phyloP scores from a whole-genome alignment of 2,797 vertebrate genomes.

The Synaphobranchus kaupii region DNA sequence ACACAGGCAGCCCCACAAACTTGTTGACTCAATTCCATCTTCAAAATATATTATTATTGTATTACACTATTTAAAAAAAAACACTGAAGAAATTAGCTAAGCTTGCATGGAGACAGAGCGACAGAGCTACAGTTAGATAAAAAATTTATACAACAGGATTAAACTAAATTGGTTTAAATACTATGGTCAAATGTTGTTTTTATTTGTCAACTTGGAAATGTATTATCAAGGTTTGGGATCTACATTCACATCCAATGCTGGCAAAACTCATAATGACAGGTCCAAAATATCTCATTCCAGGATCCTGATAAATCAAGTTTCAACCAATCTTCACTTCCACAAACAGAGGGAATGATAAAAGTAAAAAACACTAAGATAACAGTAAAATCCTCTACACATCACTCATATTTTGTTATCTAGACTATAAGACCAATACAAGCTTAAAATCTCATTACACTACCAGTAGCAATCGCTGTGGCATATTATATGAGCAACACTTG shows the following conservation, averaged over 20 bases:
- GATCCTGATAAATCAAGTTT: slow-evolving; percentile 44
- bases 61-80: not conserved
- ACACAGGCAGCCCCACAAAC: not conserved
- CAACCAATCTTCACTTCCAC: slow-evolving; percentile 51
- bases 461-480: slow-evolving; percentile 73
- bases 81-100: not conserved
- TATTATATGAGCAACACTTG: slow-evolving; percentile 74
- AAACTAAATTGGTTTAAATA: not conserved
- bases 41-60: slow-evolving; percentile 28
- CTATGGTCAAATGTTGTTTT: not conserved
- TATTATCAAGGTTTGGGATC: slow-evolving; percentile 31
- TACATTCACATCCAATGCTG: slow-evolving; percentile 5
- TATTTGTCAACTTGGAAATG: slow-evolving; percentile 20
- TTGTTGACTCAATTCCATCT: not conserved
- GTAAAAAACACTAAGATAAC: slow-evolving; percentile 57
- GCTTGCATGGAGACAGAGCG: not conserved
- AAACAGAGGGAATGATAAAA: slow-evolving; percentile 69
- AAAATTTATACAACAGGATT: not conserved
- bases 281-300: slow-evolving; percentile 18
- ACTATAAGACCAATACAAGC: slow-evolving; percentile 78
- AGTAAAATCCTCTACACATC: slow-evolving; percentile 70
- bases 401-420: slow-evolving; percentile 85
- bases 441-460: slow-evolving; percentile 75
- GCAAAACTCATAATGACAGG: slow-evolving; percentile 27
- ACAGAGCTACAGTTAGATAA: not conserved